Percentiles rank a stretch among this genome's conserved stretches.
Evolutionary conservation across 2,113 vertebrate genomes (phyloP).

Genomic region (Callorhinus ursinus): DNA sequence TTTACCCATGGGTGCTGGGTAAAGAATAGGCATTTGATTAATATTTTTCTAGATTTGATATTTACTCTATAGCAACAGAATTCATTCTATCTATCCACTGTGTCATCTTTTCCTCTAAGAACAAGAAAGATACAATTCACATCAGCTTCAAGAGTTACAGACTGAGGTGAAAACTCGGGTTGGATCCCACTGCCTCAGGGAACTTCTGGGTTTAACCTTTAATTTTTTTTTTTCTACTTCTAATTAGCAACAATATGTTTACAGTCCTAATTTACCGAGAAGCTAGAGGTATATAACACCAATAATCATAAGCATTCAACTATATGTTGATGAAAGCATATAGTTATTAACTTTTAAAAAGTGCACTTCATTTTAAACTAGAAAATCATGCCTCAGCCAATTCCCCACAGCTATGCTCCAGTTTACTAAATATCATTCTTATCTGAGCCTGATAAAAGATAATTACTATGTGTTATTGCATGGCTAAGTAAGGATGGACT

Average conservation of each 20-base stretch:
- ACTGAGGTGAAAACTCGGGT: not conserved
- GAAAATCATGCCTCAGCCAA: not conserved
- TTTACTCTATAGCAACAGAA: not conserved
- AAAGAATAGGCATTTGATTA: not conserved
- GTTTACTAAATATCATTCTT: slow-evolving; percentile 70
- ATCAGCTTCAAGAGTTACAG: not conserved
- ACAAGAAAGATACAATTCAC: not conserved
- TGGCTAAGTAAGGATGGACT: slow-evolving; percentile 65
- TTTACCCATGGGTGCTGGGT: not conserved
- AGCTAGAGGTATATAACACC: not conserved
- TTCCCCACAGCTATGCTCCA: slow-evolving; percentile 45
- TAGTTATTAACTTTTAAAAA: slow-evolving; percentile 63
- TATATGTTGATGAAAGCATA: not conserved
- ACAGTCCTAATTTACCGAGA: not conserved
- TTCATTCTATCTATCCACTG: not conserved
- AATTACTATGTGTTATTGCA: slow-evolving; percentile 66
- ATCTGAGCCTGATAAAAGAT: slow-evolving; percentile 66
- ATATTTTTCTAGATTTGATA: not conserved
- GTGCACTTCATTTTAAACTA: slow-evolving; percentile 50
- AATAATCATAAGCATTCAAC: slow-evolving; percentile 44
- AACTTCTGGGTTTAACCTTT: not conserved
- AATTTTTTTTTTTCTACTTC: not conserved
- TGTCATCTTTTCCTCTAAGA: not conserved
- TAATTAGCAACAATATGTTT: slow-evolving; percentile 12
- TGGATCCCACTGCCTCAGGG: not conserved